Base-by-base conservation (phyloP, 2,113 vertebrate species). In the Diphyllodes magnificus region DNA sequence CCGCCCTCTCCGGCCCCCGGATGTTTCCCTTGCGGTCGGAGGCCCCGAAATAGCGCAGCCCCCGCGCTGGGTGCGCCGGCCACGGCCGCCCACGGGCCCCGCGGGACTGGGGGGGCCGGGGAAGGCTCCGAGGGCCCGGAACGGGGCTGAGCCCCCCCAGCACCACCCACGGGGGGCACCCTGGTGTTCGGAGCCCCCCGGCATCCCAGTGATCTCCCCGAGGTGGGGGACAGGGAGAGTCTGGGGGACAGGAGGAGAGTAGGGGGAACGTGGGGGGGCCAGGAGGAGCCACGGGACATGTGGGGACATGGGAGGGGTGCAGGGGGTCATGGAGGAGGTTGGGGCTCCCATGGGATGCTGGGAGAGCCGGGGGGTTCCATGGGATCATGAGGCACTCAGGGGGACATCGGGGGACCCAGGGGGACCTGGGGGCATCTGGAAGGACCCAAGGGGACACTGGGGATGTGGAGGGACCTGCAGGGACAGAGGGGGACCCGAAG, bases 1-100 rank as follows among this genome's bases (percentile, higher is more conserved):
- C 25, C 37, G 44, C 60, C 45, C 45, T 71, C 70, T 49, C 53
- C 85, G 68, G 83, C 66, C 87, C 81, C 87, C 94, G 90, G 87
- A 83, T 86, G 82, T 93, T 88, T 87, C 71, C 82, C 78, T 94
- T 94, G 93, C 88, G 93, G 93, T 92, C 86, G 39, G 76, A 92
- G 90, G 93, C 71, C 76, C 93, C 70, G 63, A 90, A 94, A 94
- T 94, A 94, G 91, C 86, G 51, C 82, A 23, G 64, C 86, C 83
- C 71, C 68, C 76, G 85, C 79, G 76, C 69, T 92, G 93, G 86
- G 86, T 88, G 86, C 76, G 66, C 87, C 86, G 50, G 66, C 72
- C 85, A 73, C 93, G 86, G 85, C 90, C 82, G 84, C 90, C 93
- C 93, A 86, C 93, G 86, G 81, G 86, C 90, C 85, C 85, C 81